A percentile compares a stretch with the other conserved stretches of the same genome.
Conservation (phyloP, 2,888 invertebrate species). For the Andrena dorsata region DNA sequence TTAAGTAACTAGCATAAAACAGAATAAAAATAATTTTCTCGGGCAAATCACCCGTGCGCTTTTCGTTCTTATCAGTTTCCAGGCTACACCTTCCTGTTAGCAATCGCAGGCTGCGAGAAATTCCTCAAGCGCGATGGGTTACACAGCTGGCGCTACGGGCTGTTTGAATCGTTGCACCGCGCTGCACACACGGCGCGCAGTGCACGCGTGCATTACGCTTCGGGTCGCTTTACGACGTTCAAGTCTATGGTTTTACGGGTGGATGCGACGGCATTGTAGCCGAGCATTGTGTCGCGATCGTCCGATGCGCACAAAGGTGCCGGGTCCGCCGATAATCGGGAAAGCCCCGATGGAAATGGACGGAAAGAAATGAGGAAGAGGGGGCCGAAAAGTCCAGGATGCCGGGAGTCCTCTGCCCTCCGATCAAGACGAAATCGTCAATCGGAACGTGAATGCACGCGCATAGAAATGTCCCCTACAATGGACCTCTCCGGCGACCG, state of each 20-base stretch:
- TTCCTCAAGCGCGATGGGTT: not conserved
- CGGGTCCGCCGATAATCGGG: slow-evolving; percentile 66
- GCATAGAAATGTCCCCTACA: slow-evolving; percentile 47
- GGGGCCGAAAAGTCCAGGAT: slow-evolving; percentile 22
- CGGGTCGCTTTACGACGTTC: slow-evolving; percentile 55
- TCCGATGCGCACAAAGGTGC: slow-evolving; percentile 61
- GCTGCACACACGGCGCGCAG: not conserved
- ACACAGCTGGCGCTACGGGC: not conserved
- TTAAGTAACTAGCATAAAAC: too few species aligned
- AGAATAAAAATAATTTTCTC: not conserved
- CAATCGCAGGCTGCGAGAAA: not conserved
- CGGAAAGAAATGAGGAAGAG: slow-evolving; percentile 53
- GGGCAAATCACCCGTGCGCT: not conserved
- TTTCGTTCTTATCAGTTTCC: not conserved
- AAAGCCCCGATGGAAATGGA: slow-evolving; percentile 60
- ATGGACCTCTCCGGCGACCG: slow-evolving; percentile 34
- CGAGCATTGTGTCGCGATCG: slow-evolving; percentile 61
- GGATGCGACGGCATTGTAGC: slow-evolving; percentile 55
- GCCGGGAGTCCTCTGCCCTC: slow-evolving; percentile 22
- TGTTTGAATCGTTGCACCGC: not conserved
- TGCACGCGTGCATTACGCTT: slow-evolving; percentile 12
- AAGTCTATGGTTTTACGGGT: slow-evolving; percentile 64
- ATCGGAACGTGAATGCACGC: slow-evolving; percentile 45
- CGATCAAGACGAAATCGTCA: slow-evolving; percentile 49
- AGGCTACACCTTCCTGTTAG: not conserved